These are phyloP conservation scores for Anolis sagrei DNA, from an alignment of 2,113 vertebrate genomes.

Conservation along the genomic window DNA sequence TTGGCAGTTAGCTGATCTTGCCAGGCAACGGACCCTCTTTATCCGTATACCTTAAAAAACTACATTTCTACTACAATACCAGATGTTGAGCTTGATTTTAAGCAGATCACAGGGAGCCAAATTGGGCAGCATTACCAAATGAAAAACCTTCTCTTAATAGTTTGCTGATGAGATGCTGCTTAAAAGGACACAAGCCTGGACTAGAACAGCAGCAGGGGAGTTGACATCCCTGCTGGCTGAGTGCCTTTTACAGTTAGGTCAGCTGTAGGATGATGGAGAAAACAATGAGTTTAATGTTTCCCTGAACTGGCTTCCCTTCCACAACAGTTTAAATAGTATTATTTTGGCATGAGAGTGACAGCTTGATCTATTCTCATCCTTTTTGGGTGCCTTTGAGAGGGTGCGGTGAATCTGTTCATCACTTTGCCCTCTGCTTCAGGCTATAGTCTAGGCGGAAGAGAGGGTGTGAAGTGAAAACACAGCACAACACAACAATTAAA, in stretches of 20 bases:
- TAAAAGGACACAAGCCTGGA: background rate
- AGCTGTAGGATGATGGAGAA: background rate
- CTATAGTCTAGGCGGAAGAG: background rate
- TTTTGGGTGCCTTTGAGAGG: background rate
- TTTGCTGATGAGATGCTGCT: background rate
- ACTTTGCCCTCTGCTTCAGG: background rate
- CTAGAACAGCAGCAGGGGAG: background rate
- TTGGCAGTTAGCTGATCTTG: too few relatives aligned
- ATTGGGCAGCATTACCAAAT: background rate
- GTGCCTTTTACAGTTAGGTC: background rate
- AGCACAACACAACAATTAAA: background rate
- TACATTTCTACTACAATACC: too few relatives aligned
- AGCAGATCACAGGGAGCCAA: background rate
- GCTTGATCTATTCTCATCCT: background rate
- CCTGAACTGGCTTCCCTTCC: background rate
- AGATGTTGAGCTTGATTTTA: background rate
- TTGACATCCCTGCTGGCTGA: background rate
- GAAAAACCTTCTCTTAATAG: background rate
- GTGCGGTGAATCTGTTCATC: too few relatives aligned
- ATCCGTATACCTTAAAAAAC: too few relatives aligned
- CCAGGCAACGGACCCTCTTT: too few relatives aligned
- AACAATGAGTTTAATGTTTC: background rate
- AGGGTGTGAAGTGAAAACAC: background rate
- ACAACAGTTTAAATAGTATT: background rate
- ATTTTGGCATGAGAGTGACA: background rate